These are phyloP conservation scores for Pseudomyrmex gracilis DNA, from an alignment of 1,140 invertebrate species.

Conservation along the genomic window DNA sequence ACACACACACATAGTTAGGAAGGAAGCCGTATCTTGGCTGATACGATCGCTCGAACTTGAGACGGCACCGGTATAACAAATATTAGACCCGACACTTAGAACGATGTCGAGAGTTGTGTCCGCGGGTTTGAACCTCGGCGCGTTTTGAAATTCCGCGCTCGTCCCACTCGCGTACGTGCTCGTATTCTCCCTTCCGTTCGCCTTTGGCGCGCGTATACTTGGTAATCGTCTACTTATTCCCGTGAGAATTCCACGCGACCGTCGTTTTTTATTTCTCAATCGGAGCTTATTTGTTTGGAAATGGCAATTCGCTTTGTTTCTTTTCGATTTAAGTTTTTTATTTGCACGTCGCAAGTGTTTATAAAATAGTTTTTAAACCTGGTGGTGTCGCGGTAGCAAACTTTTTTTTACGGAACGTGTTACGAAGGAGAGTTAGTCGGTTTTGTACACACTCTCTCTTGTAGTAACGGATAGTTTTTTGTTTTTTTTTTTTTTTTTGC, in stretches of 20 bases:
- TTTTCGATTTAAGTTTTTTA: not conserved
- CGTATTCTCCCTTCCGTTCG: slow-evolving; percentile 64
- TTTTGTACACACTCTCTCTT: no score
- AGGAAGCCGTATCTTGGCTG: slow-evolving; percentile 58
- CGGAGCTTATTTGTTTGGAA: no score
- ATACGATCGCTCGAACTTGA: slow-evolving; percentile 61
- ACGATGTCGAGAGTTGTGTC: slow-evolving; percentile 40
- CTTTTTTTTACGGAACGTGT: no score
- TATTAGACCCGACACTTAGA: slow-evolving; percentile 63
- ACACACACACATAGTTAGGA: slow-evolving; percentile 30
- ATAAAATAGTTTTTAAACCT: no score
- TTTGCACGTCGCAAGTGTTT: no score
- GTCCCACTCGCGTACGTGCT: slow-evolving; percentile 68
- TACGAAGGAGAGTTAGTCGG: no score
- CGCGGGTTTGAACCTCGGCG: slow-evolving; percentile 41
- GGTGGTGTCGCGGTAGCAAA: no score
- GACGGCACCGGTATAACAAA: slow-evolving; percentile 70
- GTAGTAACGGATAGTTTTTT: no score
- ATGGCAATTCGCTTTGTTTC: not conserved
- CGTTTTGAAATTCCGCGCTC: slow-evolving; percentile 78
- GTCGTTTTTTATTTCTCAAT: not conserved
- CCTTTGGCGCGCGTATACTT: slow-evolving; percentile 21
- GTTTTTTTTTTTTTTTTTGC: no score
- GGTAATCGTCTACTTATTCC: slow-evolving; percentile 1
- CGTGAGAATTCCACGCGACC: slow-evolving; percentile 22